Percentiles rank a stretch among this genome's conserved stretches.
Evolutionary conservation across 2,888 invertebrate species (phyloP).

Genomic region (Lydus trimaculatus): DNA sequence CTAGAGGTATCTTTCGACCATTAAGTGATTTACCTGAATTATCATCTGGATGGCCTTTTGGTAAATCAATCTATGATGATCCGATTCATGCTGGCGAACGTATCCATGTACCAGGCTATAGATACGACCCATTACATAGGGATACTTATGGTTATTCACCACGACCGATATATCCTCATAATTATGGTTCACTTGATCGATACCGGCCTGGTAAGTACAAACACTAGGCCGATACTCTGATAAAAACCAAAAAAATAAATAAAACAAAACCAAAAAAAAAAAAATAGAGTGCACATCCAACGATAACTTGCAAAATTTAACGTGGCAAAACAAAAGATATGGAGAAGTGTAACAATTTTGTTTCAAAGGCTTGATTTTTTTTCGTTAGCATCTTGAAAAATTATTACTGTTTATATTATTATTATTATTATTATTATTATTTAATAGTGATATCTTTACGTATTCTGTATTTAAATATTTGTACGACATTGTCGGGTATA

Average conservation of each 20-base stretch:
- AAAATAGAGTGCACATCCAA: too few relatives aligned
- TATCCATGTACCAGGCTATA: constrained; percentile 87
- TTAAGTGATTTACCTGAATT: constrained; percentile 80
- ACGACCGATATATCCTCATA: constrained; percentile 85
- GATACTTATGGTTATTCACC: constrained; percentile 91
- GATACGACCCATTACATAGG: constrained; percentile 89
- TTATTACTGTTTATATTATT: too few relatives aligned
- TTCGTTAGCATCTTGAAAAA: neutral
- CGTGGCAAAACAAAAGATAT: neutral
- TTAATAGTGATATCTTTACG: constrained; percentile 3
- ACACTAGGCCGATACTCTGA: constrained; percentile 40
- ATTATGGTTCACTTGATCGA: constrained; percentile 78
- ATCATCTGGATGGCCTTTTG: constrained; percentile 74
- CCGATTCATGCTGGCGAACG: constrained; percentile 82
- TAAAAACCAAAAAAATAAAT: too few relatives aligned
- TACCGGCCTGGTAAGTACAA: constrained; percentile 84
- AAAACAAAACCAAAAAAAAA: neutral
- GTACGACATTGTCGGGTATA: constrained; percentile 9
- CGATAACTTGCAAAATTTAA: neutral
- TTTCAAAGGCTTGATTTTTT: neutral
- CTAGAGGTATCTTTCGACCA: constrained; percentile 69
- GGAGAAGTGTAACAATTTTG: neutral
- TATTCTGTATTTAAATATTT: constrained; percentile 12
- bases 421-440: constrained; percentile 7
- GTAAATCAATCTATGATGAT: constrained; percentile 89